A percentile compares a stretch with the other conserved stretches of the same genome.
These are phyloP conservation scores for Crocodylus rhombifer DNA, from an alignment of 2,797 vertebrate genomes.

Conservation along the genomic window DNA sequence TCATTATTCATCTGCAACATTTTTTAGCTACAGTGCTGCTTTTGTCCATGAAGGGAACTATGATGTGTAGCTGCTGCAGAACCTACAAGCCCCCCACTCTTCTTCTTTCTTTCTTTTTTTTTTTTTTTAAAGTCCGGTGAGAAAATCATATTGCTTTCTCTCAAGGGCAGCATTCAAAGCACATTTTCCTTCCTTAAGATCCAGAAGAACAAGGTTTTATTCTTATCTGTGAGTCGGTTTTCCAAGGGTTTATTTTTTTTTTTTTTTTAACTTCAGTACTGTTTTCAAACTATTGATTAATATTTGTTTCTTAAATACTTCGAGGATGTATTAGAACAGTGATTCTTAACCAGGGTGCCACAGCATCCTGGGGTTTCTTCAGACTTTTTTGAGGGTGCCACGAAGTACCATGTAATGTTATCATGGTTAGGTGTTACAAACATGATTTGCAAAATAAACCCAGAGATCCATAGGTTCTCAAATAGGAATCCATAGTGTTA, in stretches of 20 bases:
- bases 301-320: background rate
- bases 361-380: no score
- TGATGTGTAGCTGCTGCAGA: background rate
- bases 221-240: background rate
- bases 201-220: slow-evolving; percentile 7
- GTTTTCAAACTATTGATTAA: no score
- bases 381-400: no score
- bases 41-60: accelerated
- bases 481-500: no score
- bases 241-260: accelerated
- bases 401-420: no score
- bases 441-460: no score
- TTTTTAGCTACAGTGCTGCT: background rate
- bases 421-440: no score
- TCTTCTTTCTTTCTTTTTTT: no score
- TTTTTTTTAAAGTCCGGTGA: background rate
- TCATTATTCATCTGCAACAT: background rate
- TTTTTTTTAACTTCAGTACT: no score
- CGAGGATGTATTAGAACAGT: no score
- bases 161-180: background rate
- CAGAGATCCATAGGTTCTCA: no score
- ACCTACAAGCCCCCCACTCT: background rate
- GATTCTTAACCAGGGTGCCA: no score
- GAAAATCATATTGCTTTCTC: slow-evolving; percentile 21
- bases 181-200: background rate